Evolutionary conservation across 2,113 vertebrate genomes (phyloP).

Genomic region (Megaceryle maxima): DNA sequence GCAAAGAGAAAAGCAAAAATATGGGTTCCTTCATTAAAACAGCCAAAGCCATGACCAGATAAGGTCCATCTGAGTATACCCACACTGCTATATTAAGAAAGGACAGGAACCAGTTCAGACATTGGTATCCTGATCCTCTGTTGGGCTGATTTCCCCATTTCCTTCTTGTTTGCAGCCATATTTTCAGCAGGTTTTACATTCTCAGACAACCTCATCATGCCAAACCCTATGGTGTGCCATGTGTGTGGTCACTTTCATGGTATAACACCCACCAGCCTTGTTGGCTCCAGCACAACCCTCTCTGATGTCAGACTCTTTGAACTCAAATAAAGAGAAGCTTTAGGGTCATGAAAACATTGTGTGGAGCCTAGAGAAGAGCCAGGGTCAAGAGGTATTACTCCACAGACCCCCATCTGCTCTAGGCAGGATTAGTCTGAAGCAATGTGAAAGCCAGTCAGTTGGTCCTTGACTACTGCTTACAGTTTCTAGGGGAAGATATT

Average conservation of each 20-base stretch:
- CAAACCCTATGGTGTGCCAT: not conserved
- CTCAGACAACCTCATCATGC: not conserved
- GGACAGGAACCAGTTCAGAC: not conserved
- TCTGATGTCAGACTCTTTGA: not conserved
- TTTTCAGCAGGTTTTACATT: not conserved
- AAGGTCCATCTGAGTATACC: not conserved
- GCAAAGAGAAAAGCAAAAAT: not conserved
- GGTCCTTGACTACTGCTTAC: not conserved
- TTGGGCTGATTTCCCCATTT: not conserved
- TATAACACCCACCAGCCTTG: not conserved
- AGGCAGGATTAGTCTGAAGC: not conserved
- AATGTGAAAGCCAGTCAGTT: not conserved
- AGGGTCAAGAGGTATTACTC: not conserved
- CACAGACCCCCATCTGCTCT: not conserved
- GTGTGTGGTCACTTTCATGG: not conserved
- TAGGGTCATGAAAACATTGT: not conserved
- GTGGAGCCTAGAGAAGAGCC: not conserved
- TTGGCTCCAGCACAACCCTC: not conserved
- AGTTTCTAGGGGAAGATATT: not conserved
- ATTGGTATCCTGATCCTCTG: not conserved
- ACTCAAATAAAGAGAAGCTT: slow-evolving; percentile 12
- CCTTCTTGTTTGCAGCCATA: not conserved
- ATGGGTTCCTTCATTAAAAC: not conserved
- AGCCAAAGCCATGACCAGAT: not conserved
- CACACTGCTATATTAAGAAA: not conserved